phyloP scores from a whole-genome alignment of 2,797 vertebrate species.

The Xiphophorus birchmanni region DNA sequence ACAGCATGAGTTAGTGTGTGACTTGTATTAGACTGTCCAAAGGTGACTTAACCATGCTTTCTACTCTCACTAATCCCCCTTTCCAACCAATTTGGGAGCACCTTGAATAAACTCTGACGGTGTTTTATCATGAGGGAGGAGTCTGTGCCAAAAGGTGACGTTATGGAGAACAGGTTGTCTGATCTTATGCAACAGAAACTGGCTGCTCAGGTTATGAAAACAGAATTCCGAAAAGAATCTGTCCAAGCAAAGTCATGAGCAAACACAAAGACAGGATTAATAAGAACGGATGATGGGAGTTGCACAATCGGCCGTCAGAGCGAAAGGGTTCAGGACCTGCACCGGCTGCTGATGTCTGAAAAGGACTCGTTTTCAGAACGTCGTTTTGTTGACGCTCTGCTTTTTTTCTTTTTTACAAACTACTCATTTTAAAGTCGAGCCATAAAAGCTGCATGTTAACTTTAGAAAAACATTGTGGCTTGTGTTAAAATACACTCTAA shows the following conservation, averaged over 20 bases:
- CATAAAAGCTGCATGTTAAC: not conserved
- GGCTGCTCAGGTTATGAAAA: slow-evolving; percentile 18
- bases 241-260: slow-evolving; percentile 20
- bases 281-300: not conserved
- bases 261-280: slow-evolving; percentile 27
- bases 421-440: not conserved
- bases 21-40: slow-evolving; percentile 50
- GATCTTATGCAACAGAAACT: slow-evolving; percentile 45
- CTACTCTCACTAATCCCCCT: slow-evolving; percentile 52
- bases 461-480: not conserved
- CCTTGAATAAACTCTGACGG: slow-evolving; percentile 40
- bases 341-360: not conserved
- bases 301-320: not conserved
- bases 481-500: not conserved
- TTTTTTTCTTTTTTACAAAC: not conserved
- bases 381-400: not conserved
- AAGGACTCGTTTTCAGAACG: not conserved
- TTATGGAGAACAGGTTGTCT: slow-evolving; percentile 59
- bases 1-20: slow-evolving; percentile 48
- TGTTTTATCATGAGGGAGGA: slow-evolving; percentile 35
- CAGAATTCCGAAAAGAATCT: slow-evolving; percentile 24
- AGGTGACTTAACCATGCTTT: slow-evolving; percentile 49
- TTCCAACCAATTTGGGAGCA: slow-evolving; percentile 30
- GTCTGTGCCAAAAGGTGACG: slow-evolving; percentile 61
- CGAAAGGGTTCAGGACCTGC: not conserved